Percentiles rank a stretch among this genome's conserved stretches.
Evolutionary conservation across 2,113 vertebrate species (phyloP).

Genomic region (Archilochus colubris): DNA sequence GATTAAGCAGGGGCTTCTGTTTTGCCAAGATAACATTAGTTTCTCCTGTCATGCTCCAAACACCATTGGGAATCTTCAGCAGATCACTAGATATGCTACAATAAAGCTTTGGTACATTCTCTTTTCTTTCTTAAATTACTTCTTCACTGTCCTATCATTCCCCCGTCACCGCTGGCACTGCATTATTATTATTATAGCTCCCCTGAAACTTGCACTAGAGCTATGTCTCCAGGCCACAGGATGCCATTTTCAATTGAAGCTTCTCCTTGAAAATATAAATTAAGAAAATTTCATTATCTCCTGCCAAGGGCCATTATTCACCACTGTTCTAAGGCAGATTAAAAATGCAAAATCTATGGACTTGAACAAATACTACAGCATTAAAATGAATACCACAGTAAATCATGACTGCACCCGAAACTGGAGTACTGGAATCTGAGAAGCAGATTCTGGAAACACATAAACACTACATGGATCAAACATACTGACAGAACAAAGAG

Average conservation of each 20-base stretch:
- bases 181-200: constrained; percentile 77
- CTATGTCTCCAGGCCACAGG: constrained; percentile 77
- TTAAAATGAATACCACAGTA: constrained; percentile 73
- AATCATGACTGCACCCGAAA: constrained; percentile 62
- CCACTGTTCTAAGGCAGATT: constrained; percentile 82
- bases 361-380: constrained; percentile 76
- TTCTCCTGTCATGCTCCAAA: constrained; percentile 86
- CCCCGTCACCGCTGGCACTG: constrained; percentile 68
- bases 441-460: not conserved
- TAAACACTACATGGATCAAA: not conserved
- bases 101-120: constrained; percentile 80
- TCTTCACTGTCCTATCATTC: constrained; percentile 83
- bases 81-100: constrained; percentile 92
- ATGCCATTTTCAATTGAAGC: constrained; percentile 81
- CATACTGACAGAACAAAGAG: not conserved
- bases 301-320: constrained; percentile 83
- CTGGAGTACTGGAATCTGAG: constrained; percentile 36
- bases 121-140: constrained; percentile 85
- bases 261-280: constrained; percentile 86
- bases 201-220: constrained; percentile 78
- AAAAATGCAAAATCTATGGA: constrained; percentile 78
- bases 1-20: constrained; percentile 88
- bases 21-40: constrained; percentile 91
- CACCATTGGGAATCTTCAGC: constrained; percentile 82
- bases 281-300: constrained; percentile 87